These are phyloP conservation scores for Chrysolina oricalcia DNA, from an alignment of 2,888 invertebrate genomes.

Conservation along the genomic window DNA sequence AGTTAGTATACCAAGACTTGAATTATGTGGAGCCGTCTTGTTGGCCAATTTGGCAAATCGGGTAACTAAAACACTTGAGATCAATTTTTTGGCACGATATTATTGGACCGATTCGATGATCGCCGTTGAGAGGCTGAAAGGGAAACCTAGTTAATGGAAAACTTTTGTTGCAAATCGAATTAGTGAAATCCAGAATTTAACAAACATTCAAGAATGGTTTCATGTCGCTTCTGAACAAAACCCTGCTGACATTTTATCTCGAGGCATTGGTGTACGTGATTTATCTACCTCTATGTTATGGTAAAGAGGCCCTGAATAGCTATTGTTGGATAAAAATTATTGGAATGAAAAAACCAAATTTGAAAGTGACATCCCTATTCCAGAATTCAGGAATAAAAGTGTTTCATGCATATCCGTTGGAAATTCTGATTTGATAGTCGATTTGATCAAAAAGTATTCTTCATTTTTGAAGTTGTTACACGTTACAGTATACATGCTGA, in stretches of 20 bases:
- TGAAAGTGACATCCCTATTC: neutral
- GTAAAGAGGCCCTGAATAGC: neutral
- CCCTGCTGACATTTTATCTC: no score
- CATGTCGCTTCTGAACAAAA: no score
- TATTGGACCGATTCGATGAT: no score
- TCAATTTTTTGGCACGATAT: no score
- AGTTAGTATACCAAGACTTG: slow-evolving; percentile 20
- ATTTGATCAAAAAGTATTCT: neutral
- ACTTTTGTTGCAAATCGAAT: neutral
- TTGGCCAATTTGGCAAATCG: no score
- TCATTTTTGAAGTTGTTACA: slow-evolving; percentile 5
- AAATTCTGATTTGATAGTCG: neutral
- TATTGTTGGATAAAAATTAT: slow-evolving; percentile 8
- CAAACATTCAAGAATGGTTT: neutral
- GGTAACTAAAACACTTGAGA: no score
- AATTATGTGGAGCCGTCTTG: no score
- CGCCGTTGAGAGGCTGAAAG: neutral
- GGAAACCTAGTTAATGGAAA: slow-evolving; percentile 1
- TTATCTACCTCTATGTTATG: neutral
- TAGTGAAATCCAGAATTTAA: slow-evolving; percentile 4
- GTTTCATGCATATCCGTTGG: neutral
- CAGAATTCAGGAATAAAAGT: neutral
- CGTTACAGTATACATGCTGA: neutral
- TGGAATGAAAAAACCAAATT: neutral
- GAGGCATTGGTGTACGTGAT: no score